These are phyloP conservation scores for Vombatus ursinus DNA, from an alignment of 2,113 vertebrate species.

Conservation along the genomic window DNA sequence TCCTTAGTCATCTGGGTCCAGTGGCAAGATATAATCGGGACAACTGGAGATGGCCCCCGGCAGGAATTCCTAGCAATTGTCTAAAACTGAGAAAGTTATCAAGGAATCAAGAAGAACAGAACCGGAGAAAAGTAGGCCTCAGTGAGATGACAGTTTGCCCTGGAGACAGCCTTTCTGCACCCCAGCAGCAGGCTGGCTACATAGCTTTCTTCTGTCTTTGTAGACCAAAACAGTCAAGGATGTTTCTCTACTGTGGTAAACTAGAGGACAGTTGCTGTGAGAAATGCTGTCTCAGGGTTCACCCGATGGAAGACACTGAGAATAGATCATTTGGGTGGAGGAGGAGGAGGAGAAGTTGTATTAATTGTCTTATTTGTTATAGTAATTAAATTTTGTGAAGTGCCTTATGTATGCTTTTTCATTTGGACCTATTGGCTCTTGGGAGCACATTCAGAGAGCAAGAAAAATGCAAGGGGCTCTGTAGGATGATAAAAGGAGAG, in stretches of 20 bases:
- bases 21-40: no score
- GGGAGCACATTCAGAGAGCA: neutral
- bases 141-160: neutral
- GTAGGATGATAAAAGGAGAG: neutral
- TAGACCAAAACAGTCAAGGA: neutral
- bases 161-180: neutral
- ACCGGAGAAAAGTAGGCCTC: neutral
- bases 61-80: neutral
- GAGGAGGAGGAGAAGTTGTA: no score
- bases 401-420: neutral
- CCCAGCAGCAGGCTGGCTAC: neutral
- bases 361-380: neutral
- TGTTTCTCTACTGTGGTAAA: neutral
- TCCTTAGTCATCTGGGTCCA: no score
- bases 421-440: neutral
- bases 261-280: neutral
- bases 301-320: conserved; percentile 17
- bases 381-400: neutral
- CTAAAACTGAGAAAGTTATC: neutral
- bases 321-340: neutral
- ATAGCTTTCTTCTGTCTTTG: neutral
- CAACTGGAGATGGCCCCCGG: no score
- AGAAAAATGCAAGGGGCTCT: no score
- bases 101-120: neutral
- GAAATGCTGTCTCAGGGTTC: conserved; percentile 6